A percentile compares a stretch with the other conserved stretches of the same genome.
Evolutionary conservation across 2,113 vertebrate species (phyloP).

Genomic region (Tragelaphus scriptus): DNA sequence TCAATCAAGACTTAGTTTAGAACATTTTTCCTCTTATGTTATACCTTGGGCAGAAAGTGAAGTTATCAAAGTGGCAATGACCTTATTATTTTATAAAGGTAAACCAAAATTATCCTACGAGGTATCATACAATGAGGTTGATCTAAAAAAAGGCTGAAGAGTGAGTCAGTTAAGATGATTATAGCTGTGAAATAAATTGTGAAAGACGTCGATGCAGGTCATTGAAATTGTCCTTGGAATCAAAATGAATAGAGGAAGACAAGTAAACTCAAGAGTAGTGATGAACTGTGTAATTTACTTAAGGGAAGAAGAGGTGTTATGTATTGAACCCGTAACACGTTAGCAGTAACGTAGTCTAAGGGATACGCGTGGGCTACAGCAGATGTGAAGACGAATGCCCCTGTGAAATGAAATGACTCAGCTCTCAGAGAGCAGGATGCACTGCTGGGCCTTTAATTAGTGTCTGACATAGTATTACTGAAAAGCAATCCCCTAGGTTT

Average conservation of each 20-base stretch:
- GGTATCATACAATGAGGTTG: neutral
- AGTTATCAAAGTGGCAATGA: neutral
- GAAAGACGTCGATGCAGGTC: neutral
- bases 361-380: accelerated
- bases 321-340: neutral
- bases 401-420: neutral
- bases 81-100: neutral
- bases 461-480: neutral
- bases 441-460: neutral
- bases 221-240: neutral
- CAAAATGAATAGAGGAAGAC: neutral
- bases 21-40: neutral
- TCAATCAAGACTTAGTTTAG: neutral
- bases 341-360: accelerated
- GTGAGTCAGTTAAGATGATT: neutral
- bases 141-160: neutral
- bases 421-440: neutral
- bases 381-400: neutral
- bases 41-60: neutral
- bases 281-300: neutral
- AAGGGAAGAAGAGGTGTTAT: neutral
- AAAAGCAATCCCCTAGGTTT: neutral
- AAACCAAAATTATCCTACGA: neutral
- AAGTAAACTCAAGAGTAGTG: neutral
- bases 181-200: neutral